Conservation (phyloP, 23 tunicate genomes). For the Aplidium turbinatum region DNA sequence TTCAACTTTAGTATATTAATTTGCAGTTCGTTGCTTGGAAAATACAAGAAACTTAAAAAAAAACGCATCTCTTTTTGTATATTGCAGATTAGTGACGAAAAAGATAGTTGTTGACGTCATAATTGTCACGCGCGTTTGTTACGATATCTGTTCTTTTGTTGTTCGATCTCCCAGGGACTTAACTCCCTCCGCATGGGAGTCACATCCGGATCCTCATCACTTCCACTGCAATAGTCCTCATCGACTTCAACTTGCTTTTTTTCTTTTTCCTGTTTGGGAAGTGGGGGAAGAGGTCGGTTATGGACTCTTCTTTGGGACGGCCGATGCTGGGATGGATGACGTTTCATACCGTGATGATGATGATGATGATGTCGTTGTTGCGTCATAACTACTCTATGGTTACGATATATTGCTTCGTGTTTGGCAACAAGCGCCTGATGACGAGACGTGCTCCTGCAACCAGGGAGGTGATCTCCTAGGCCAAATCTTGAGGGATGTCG, state of each 20-base stretch:
- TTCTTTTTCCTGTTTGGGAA: neutral
- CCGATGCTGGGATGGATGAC: neutral
- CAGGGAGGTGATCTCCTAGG: neutral
- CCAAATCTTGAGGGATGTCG: neutral
- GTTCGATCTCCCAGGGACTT: slow-evolving; percentile 47
- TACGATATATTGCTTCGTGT: slow-evolving; percentile 26
- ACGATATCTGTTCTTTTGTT: slow-evolving; percentile 18
- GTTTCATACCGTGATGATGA: neutral
- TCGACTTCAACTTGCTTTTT: slow-evolving; percentile 22
- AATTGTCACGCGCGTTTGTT: too few species aligned
- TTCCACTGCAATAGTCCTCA: slow-evolving; percentile 63
- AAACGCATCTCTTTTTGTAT: too few species aligned
- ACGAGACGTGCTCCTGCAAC: neutral
- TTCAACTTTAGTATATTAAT: too few species aligned
- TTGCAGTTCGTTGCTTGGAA: too few species aligned
- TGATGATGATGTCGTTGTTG: neutral
- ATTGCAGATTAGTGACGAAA: too few species aligned
- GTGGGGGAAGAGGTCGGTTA: slow-evolving; percentile 30
- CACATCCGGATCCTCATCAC: slow-evolving; percentile 40
- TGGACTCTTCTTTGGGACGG: neutral
- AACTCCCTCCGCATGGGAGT: slow-evolving; percentile 31
- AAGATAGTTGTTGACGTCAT: too few species aligned
- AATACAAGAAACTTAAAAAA: too few species aligned
- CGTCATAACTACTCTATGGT: slow-evolving; percentile 20
- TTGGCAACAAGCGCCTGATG: slow-evolving; percentile 35